Evolutionary conservation across 2,113 vertebrate genomes (phyloP).

Genomic region (Dasyprocta punctata): DNA sequence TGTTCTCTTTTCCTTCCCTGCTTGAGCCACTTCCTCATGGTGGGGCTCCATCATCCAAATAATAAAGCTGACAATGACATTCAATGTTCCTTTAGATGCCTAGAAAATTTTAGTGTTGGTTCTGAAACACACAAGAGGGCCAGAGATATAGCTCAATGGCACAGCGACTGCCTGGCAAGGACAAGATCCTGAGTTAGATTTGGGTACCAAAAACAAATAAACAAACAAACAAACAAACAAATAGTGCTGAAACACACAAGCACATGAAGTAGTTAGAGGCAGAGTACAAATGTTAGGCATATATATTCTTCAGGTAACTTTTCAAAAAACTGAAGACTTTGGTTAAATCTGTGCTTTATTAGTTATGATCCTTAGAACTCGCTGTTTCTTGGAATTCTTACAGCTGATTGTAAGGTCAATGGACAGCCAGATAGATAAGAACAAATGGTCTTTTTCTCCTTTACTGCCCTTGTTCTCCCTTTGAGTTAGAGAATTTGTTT

Average conservation of each 20-base stretch:
- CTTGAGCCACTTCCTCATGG: background rate
- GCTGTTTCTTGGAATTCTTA: background rate
- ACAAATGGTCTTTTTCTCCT: background rate
- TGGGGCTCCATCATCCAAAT: background rate
- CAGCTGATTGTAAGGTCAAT: background rate
- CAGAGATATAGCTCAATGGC: too few relatives aligned
- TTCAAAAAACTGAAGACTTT: background rate
- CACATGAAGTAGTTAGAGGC: background rate
- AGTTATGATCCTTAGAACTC: background rate
- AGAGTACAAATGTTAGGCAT: background rate
- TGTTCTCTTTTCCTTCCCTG: background rate
- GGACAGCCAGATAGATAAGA: fast-evolving
- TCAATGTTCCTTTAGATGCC: background rate
- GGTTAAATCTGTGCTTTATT: background rate
- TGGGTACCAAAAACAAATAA: too few relatives aligned
- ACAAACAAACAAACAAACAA: too few relatives aligned
- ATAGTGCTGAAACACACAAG: background rate
- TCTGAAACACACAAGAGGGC: background rate
- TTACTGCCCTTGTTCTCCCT: background rate
- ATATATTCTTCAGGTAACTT: background rate
- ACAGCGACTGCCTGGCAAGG: too few relatives aligned
- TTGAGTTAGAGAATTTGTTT: background rate
- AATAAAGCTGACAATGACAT: background rate
- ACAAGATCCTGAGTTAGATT: too few relatives aligned
- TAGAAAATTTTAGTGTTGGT: background rate